A percentile compares a stretch with the other conserved stretches of the same genome.
Conservation (phyloP, 2,888 invertebrate species). For the Tipula unca region DNA sequence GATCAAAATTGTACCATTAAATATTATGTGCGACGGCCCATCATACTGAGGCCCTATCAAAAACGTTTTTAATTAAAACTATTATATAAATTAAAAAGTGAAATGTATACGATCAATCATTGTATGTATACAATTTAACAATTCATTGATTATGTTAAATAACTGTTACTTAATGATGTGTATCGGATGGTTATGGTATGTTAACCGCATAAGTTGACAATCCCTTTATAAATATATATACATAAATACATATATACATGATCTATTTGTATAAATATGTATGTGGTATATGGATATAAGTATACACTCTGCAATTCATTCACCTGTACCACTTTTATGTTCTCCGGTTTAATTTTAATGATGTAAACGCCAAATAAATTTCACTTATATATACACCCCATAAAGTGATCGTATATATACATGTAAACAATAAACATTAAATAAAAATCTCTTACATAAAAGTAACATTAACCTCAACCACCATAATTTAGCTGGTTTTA, state of each 20-base stretch:
- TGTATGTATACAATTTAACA: background rate
- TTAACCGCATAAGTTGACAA: background rate
- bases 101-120: background rate
- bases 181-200: background rate
- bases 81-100: background rate
- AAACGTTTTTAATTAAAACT: background rate
- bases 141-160: background rate
- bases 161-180: background rate
- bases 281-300: background rate
- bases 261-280: no score
- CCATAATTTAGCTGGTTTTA: slow-evolving; percentile 17
- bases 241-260: no score
- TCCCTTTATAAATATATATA: background rate
- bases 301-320: background rate
- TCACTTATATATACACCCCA: background rate
- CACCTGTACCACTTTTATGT: background rate
- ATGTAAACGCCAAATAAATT: background rate
- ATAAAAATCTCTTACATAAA: background rate
- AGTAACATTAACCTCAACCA: slow-evolving; percentile 15
- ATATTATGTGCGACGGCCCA: no score
- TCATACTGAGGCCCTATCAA: background rate
- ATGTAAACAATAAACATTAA: background rate
- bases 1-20: no score
- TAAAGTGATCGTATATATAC: slow-evolving; percentile 3
- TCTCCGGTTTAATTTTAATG: background rate